phyloP scores from a whole-genome alignment of 1,140 invertebrate genomes.

The Frieseomelitta varia region DNA sequence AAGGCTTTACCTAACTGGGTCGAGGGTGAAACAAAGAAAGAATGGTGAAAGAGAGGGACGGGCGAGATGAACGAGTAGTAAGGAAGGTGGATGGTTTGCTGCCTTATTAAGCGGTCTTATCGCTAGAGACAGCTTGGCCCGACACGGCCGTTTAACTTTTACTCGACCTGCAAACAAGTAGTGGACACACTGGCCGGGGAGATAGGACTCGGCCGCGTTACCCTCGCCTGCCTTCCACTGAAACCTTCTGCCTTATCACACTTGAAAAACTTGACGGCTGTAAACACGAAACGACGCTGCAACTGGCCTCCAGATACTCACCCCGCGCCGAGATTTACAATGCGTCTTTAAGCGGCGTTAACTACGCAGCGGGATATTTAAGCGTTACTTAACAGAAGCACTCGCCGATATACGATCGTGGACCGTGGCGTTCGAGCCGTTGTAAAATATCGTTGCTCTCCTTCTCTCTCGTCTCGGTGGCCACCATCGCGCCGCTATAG shows the following conservation, averaged over 20 bases:
- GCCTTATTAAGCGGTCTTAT: slow-evolving; percentile 71
- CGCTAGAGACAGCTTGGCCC: slow-evolving; percentile 49
- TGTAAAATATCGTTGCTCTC: neutral
- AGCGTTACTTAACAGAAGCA: slow-evolving; percentile 20
- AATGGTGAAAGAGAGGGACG: slow-evolving; percentile 24
- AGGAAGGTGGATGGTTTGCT: slow-evolving; percentile 55
- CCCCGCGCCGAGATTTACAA: slow-evolving; percentile 52
- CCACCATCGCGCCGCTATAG: too few relatives aligned
- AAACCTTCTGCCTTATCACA: slow-evolving; percentile 53
- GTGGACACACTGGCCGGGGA: slow-evolving; percentile 56
- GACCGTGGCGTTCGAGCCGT: neutral
- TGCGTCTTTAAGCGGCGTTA: slow-evolving; percentile 45
- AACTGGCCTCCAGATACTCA: slow-evolving; percentile 37
- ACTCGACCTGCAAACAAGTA: slow-evolving; percentile 68
- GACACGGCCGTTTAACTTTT: slow-evolving; percentile 72
- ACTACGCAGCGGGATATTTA: slow-evolving; percentile 37
- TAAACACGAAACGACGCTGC: slow-evolving; percentile 58
- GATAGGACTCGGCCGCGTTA: slow-evolving; percentile 47
- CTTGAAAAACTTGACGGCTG: slow-evolving; percentile 65
- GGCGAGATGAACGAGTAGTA: slow-evolving; percentile 44
- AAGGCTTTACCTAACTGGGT: slow-evolving; percentile 55
- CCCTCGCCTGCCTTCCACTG: slow-evolving; percentile 29
- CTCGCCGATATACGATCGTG: neutral
- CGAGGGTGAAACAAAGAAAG: slow-evolving; percentile 55
- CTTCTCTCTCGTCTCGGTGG: neutral